phyloP scores from a whole-genome alignment of 2,113 vertebrate genomes.

The Chaenogobius annularis region DNA sequence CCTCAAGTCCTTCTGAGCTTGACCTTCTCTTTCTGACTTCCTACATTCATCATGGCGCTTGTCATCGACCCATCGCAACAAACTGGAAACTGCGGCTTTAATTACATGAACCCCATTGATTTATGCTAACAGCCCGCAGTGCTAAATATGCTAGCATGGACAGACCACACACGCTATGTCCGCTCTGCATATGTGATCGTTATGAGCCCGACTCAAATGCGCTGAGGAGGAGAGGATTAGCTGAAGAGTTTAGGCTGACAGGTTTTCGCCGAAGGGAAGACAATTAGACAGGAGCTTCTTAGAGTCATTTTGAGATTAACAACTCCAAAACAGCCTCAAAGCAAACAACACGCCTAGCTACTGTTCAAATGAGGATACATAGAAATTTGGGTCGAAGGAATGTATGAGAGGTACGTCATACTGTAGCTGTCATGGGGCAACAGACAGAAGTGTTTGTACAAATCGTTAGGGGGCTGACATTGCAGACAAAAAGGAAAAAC shows the following conservation, averaged over 20 bases:
- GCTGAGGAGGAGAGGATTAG: constrained; percentile 20
- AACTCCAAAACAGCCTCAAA: constrained; percentile 29
- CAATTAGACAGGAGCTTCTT: constrained; percentile 54
- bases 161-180: constrained; percentile 42
- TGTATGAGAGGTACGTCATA: background rate
- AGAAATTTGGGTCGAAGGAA: constrained; percentile 1
- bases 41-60: constrained; percentile 18
- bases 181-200: constrained; percentile 38
- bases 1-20: constrained; percentile 1
- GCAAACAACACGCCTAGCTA: constrained; percentile 29
- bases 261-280: constrained; percentile 28
- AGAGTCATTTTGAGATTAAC: constrained; percentile 49
- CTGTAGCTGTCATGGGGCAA: constrained; percentile 7
- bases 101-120: constrained; percentile 62
- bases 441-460: too few relatives aligned
- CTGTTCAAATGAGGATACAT: constrained; percentile 38
- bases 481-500: too few relatives aligned
- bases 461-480: too few relatives aligned
- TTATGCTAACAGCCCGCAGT: constrained; percentile 57
- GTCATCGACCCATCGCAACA: constrained; percentile 27
- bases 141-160: constrained; percentile 35
- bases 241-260: constrained; percentile 37
- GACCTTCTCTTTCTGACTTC: constrained; percentile 8
- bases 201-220: constrained; percentile 47
- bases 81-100: constrained; percentile 48